Percentiles rank a stretch among this genome's conserved stretches.
Conservation (phyloP, 2,797 vertebrate species). For the Sebastolobus alascanus region DNA sequence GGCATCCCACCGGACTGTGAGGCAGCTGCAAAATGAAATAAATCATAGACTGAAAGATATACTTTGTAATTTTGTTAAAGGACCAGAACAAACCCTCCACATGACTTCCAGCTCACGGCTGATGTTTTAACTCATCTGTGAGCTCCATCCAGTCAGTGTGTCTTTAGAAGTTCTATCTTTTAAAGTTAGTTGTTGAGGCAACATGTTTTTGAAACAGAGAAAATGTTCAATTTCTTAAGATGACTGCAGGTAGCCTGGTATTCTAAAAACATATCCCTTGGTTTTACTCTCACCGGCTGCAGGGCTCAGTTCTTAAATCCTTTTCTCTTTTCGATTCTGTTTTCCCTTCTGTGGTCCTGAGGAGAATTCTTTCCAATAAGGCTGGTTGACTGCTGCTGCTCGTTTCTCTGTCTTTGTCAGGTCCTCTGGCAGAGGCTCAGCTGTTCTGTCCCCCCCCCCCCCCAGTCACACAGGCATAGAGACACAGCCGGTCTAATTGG, state of each 20-base stretch:
- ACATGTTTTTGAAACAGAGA: background rate
- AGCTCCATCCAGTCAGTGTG: background rate
- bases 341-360: conserved; percentile 15
- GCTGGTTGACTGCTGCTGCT: conserved; percentile 31
- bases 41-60: background rate
- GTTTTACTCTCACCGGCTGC: conserved; percentile 21
- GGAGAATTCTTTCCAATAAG: conserved; percentile 41
- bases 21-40: conserved; percentile 18
- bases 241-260: conserved; percentile 4
- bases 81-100: background rate
- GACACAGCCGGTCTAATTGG: conserved; percentile 55
- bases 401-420: conserved; percentile 39
- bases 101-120: background rate
- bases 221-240: conserved; percentile 3
- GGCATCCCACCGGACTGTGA: conserved; percentile 4
- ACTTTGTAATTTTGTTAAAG: conserved; percentile 6
- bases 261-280: background rate
- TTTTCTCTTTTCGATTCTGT: background rate
- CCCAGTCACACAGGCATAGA: conserved; percentile 20
- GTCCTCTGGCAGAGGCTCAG: conserved; percentile 51
- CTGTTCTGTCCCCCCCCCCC: conserved; percentile 9
- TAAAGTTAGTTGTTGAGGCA: conserved; percentile 20
- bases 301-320: conserved; percentile 13
- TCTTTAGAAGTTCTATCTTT: background rate
- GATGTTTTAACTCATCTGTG: background rate